phyloP scores from a whole-genome alignment of 2,888 invertebrate genomes.

The Cyrtodaria siliqua region DNA sequence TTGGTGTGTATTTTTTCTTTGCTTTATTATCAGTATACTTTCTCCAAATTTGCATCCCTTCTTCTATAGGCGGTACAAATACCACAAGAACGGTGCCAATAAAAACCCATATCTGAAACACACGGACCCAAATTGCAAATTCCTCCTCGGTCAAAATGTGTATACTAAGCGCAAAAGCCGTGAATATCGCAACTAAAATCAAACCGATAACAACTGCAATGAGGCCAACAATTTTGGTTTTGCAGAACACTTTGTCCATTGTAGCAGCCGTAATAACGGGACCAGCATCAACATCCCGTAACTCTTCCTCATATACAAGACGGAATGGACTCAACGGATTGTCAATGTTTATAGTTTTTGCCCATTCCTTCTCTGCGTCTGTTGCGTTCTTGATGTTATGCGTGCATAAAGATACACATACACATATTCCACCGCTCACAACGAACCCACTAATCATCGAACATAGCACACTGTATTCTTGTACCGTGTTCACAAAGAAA shows the following conservation, averaged over 20 bases:
- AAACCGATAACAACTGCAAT: constrained; percentile 54
- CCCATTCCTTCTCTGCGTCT: constrained; percentile 71
- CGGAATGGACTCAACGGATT: constrained; percentile 77
- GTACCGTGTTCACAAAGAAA: constrained; percentile 74
- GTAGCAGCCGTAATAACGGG: constrained; percentile 49
- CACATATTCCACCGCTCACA: constrained; percentile 68
- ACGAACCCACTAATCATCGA: constrained; percentile 73
- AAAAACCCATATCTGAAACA: constrained; percentile 62
- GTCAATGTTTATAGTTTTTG: constrained; percentile 76
- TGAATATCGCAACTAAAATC: constrained; percentile 56
- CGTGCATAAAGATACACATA: constrained; percentile 75
- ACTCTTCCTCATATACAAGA: constrained; percentile 70
- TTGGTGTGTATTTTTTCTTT: too few relatives aligned
- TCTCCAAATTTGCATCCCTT: constrained; percentile 64
- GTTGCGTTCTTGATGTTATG: constrained; percentile 62
- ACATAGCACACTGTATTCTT: constrained; percentile 75
- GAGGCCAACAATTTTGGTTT: constrained; percentile 41
- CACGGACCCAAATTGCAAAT: constrained; percentile 57
- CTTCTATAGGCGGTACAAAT: constrained; percentile 64
- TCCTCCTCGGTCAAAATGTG: constrained; percentile 55
- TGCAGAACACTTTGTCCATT: constrained; percentile 64
- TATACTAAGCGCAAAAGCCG: constrained; percentile 57
- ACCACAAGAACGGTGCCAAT: constrained; percentile 62
- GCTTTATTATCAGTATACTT: constrained; percentile 33
- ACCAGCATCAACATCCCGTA: constrained; percentile 51